These are phyloP conservation scores for Microdon myrmicae DNA, from an alignment of 2,888 invertebrate species.

Conservation along the genomic window DNA sequence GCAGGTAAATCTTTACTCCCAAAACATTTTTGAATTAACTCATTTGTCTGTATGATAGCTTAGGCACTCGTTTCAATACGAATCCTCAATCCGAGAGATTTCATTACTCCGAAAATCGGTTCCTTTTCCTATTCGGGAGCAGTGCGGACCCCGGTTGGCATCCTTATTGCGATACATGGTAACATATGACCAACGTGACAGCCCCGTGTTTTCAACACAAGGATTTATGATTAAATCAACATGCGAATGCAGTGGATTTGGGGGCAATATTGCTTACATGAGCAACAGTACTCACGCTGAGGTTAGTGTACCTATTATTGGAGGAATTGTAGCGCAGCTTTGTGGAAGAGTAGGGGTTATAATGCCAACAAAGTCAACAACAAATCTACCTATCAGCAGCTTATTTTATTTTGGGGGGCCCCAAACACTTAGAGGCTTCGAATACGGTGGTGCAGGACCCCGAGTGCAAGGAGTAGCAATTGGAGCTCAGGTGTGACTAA, in stretches of 20 bases:
- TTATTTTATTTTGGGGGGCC: constrained; percentile 80
- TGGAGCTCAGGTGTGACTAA: constrained; percentile 72
- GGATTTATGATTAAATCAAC: constrained; percentile 79
- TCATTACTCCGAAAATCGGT: constrained; percentile 77
- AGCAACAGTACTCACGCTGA: constrained; percentile 83
- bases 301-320: constrained; percentile 74
- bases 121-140: constrained; percentile 88
- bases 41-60: constrained; percentile 68
- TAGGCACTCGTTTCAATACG: constrained; percentile 88
- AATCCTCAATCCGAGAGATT: constrained; percentile 84
- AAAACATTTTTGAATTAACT: constrained; percentile 27
- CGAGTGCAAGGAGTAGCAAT: constrained; percentile 79
- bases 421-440: constrained; percentile 87
- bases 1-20: too few relatives aligned
- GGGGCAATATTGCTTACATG: constrained; percentile 91
- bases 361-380: constrained; percentile 59
- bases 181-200: constrained; percentile 82
- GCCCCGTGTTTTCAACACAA: constrained; percentile 79
- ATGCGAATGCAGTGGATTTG: constrained; percentile 85
- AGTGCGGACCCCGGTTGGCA: constrained; percentile 85
- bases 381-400: constrained; percentile 61
- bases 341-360: constrained; percentile 63
- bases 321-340: constrained; percentile 63
- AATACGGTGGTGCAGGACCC: constrained; percentile 87
- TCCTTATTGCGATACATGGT: constrained; percentile 85